Conservation (phyloP, 2,888 invertebrate species). For the Pachydiplax longipennis region DNA sequence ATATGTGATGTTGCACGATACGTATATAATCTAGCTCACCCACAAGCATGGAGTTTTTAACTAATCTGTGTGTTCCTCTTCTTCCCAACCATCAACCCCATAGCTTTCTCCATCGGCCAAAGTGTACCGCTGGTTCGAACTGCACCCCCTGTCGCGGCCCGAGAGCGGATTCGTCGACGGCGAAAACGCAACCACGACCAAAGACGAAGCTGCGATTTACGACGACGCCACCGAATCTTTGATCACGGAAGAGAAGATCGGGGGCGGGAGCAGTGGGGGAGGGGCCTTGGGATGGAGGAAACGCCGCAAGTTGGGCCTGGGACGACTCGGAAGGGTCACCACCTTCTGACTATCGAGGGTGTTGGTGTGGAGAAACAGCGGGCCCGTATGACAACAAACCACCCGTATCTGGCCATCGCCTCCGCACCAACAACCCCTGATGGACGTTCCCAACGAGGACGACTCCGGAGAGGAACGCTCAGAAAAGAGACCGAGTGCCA, state of each 20-base stretch:
- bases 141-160: conserved; percentile 70
- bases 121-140: conserved; percentile 83
- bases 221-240: conserved; percentile 15
- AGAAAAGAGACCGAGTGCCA: too few relatives aligned
- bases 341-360: conserved; percentile 65
- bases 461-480: too few relatives aligned
- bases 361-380: conserved; percentile 9
- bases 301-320: background rate
- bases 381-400: background rate
- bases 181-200: background rate
- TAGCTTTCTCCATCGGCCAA: conserved; percentile 80
- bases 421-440: background rate
- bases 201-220: conserved; percentile 14
- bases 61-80: background rate
- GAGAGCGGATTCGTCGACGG: conserved; percentile 78
- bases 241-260: conserved; percentile 27
- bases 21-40: background rate
- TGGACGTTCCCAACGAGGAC: too few relatives aligned
- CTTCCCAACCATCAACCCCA: background rate
- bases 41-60: background rate
- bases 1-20: background rate
- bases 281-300: background rate
- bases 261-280: background rate
- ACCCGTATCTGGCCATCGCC: background rate
- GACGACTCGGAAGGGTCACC: conserved; percentile 71